Evolutionary conservation across 2,797 vertebrate species (phyloP).

Genomic region (Xiphorhynchus erythropygius): DNA sequence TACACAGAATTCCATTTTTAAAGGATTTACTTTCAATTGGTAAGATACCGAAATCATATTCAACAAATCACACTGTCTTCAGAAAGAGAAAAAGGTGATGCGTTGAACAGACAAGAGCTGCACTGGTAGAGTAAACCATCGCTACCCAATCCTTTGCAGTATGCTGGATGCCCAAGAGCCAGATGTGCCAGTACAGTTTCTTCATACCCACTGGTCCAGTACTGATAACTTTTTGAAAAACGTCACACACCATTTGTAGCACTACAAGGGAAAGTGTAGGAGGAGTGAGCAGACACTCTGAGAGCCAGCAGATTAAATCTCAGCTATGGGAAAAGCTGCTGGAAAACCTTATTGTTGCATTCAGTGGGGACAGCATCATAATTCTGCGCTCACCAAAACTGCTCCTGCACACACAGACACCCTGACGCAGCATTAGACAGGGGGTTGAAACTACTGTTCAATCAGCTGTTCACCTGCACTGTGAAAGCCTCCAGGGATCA

Average conservation of each 20-base stretch:
- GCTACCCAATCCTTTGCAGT: neutral
- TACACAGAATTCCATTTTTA: neutral
- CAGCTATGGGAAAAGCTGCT: neutral
- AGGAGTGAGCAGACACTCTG: neutral
- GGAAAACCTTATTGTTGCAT: neutral
- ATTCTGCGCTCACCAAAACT: neutral
- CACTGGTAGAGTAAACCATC: neutral
- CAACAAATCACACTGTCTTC: neutral
- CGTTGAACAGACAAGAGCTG: neutral
- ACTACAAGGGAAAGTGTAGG: neutral
- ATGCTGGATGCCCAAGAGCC: neutral
- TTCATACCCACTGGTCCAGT: neutral
- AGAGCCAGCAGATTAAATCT: neutral
- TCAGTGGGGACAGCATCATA: neutral
- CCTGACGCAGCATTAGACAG: neutral
- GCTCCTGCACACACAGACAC: neutral
- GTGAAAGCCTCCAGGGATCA: neutral
- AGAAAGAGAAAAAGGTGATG: neutral
- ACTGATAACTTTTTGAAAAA: neutral
- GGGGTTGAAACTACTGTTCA: neutral
- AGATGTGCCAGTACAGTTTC: neutral
- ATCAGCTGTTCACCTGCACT: neutral
- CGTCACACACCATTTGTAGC: neutral
- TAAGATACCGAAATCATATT: slow-evolving; percentile 31
- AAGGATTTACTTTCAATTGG: neutral